phyloP scores from a whole-genome alignment of 2,113 vertebrate genomes.

The Lepisosteus oculatus region DNA sequence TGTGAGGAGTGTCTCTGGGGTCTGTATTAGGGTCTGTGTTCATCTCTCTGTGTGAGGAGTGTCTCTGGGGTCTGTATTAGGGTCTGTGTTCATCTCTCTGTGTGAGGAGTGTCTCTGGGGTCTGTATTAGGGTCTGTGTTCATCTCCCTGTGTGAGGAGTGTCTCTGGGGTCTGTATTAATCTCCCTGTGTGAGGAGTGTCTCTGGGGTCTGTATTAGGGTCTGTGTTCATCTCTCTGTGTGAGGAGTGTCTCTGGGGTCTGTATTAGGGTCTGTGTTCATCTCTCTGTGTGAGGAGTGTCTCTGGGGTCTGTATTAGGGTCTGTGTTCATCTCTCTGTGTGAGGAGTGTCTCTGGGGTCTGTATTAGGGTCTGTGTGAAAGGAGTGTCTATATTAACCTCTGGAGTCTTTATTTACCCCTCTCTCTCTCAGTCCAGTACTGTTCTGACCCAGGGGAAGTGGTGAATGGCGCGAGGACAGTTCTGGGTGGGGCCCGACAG shows the following conservation, averaged over 20 bases:
- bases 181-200: not conserved
- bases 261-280: not conserved
- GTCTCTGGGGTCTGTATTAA: not conserved
- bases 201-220: not conserved
- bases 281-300: too few relatives aligned
- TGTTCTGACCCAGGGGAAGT: conserved; percentile 86
- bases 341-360: not conserved
- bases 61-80: not conserved
- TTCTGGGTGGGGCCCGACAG: conserved; percentile 43
- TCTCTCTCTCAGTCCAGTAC: conserved; percentile 68
- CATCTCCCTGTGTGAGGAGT: too few relatives aligned
- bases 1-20: not conserved
- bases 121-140: not conserved
- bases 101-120: too few relatives aligned
- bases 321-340: not conserved
- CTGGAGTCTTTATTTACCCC: not conserved
- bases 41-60: not conserved
- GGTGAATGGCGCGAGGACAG: conserved; percentile 77
- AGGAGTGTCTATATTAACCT: too few relatives aligned
- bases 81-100: too few relatives aligned
- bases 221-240: not conserved
- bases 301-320: too few relatives aligned
- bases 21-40: not conserved
- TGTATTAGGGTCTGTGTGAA: not conserved
- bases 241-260: not conserved